These are phyloP conservation scores for Epirrita christyi DNA, from an alignment of 2,888 invertebrate species.

Conservation along the genomic window DNA sequence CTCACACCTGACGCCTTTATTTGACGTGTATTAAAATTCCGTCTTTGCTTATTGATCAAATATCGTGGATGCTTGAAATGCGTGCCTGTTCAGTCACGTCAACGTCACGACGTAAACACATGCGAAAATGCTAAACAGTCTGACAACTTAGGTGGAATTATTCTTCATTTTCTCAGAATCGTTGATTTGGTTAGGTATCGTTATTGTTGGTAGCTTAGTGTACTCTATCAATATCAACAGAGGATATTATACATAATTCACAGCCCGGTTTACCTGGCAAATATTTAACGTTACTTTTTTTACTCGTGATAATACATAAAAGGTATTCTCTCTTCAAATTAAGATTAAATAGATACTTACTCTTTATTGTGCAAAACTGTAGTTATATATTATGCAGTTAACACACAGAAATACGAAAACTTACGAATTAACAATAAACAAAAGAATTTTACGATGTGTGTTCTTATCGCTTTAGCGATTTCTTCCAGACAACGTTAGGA, in stretches of 20 bases:
- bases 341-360: too few species aligned
- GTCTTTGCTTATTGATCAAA: conserved; percentile 8
- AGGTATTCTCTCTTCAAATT: too few species aligned
- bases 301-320: too few species aligned
- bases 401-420: too few species aligned
- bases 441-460: too few species aligned
- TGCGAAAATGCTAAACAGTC: conserved; percentile 7
- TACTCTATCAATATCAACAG: neutral
- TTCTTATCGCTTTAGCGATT: too few species aligned
- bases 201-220: neutral
- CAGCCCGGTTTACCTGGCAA: neutral
- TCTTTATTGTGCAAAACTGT: too few species aligned
- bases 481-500: too few species aligned
- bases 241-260: neutral
- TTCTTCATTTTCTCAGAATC: conserved; percentile 42
- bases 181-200: conserved; percentile 8
- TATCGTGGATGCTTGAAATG: conserved; percentile 21
- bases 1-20: conserved; percentile 49
- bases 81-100: conserved; percentile 9
- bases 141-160: conserved; percentile 31
- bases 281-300: too few species aligned
- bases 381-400: too few species aligned
- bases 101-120: conserved; percentile 16
- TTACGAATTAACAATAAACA: too few species aligned
- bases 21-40: conserved; percentile 33